Conservation (phyloP, 92 coral and sea anemone genomes). For the Meandrina meandrites region DNA sequence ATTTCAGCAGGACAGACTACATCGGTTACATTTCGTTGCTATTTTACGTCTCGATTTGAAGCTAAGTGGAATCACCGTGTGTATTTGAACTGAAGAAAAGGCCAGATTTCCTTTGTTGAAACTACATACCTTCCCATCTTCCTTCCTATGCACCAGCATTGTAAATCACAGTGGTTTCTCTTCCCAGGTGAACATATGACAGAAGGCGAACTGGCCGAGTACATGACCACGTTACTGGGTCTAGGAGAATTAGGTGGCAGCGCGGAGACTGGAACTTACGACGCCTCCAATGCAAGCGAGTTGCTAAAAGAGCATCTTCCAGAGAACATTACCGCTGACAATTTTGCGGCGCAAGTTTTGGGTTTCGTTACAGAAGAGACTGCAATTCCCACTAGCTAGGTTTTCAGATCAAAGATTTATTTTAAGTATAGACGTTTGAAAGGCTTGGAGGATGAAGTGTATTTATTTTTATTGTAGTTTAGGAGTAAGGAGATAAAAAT, state of each 20-base stretch:
- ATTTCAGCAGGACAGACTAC: too few relatives aligned
- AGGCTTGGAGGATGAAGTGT: neutral
- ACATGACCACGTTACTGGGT: conserved; percentile 92
- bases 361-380: conserved; percentile 80
- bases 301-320: conserved; percentile 84
- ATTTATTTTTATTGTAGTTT: neutral
- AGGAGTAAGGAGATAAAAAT: neutral
- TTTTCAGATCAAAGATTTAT: neutral
- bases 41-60: too few relatives aligned
- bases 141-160: too few relatives aligned
- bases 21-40: too few relatives aligned
- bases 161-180: neutral
- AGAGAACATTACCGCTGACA: conserved; percentile 88
- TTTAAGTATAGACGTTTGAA: neutral
- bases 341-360: conserved; percentile 87
- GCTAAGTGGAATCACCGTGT: too few relatives aligned
- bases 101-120: too few relatives aligned
- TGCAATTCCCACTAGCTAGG: neutral
- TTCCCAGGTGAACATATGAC: conserved; percentile 95
- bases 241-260: conserved; percentile 95
- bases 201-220: conserved; percentile 92
- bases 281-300: conserved; percentile 72
- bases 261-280: conserved; percentile 95
- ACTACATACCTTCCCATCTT: too few relatives aligned
- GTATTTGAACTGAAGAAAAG: too few relatives aligned